Conservation (phyloP, 2,113 vertebrate species). For the Alligator sinensis region DNA sequence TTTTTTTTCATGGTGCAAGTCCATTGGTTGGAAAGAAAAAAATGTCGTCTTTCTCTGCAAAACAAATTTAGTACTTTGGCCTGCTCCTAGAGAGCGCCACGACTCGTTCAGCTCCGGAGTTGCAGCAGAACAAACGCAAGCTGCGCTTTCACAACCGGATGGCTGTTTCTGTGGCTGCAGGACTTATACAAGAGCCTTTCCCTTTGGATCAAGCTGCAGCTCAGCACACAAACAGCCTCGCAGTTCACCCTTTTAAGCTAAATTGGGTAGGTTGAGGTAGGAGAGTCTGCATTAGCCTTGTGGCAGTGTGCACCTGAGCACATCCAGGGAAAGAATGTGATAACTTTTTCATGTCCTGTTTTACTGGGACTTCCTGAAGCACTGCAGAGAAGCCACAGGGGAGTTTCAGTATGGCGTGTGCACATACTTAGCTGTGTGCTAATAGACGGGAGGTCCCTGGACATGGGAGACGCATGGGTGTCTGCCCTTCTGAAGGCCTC, state of each 20-base stretch:
- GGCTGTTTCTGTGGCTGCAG: not conserved
- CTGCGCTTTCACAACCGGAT: not conserved
- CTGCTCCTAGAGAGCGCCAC: slow-evolving; percentile 6
- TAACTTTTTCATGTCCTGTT: not conserved
- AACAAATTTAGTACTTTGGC: slow-evolving; percentile 39
- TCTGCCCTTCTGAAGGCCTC: slow-evolving; percentile 57
- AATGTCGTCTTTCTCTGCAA: slow-evolving; percentile 50
- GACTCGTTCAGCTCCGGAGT: slow-evolving; percentile 33
- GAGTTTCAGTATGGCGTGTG: slow-evolving; percentile 40
- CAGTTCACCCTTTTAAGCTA: too few species aligned
- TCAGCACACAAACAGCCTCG: too few species aligned
- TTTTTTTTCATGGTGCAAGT: slow-evolving; percentile 63
- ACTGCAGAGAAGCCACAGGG: slow-evolving; percentile 1
- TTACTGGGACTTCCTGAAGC: not conserved
- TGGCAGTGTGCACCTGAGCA: not conserved
- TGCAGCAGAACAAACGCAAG: not conserved
- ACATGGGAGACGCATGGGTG: slow-evolving; percentile 25
- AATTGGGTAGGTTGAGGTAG: too few species aligned
- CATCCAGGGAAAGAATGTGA: not conserved
- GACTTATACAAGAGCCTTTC: too few species aligned
- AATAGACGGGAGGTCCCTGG: slow-evolving; percentile 2
- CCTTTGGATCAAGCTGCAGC: too few species aligned
- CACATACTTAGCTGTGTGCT: slow-evolving; percentile 47
- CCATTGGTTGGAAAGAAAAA: slow-evolving; percentile 66
- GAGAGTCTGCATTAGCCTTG: too few species aligned